Evolutionary conservation across 2,888 invertebrate genomes (phyloP).

Genomic region (Apoderus coryli): DNA sequence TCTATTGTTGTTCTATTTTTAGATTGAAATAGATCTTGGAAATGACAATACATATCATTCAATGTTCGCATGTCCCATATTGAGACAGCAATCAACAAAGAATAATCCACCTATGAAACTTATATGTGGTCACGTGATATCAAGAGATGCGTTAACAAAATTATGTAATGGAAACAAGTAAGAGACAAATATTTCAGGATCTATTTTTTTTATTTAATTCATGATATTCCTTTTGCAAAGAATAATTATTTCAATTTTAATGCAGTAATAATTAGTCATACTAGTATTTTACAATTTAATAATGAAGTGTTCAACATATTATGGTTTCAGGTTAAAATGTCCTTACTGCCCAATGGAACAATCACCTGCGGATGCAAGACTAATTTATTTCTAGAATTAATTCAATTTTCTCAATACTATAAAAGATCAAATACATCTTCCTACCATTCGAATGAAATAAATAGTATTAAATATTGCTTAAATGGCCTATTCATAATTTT

Average conservation of each 20-base stretch:
- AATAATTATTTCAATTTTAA: too few species aligned
- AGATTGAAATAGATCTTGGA: slow-evolving; percentile 94
- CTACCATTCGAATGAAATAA: too few species aligned
- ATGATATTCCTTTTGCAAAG: too few species aligned
- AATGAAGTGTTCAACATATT: slow-evolving; percentile 12
- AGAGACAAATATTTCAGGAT: slow-evolving; percentile 29
- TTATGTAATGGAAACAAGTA: slow-evolving; percentile 87
- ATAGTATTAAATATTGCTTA: too few species aligned
- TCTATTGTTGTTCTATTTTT: too few species aligned
- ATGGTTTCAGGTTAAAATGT: slow-evolving; percentile 81
- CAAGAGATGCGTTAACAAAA: slow-evolving; percentile 91
- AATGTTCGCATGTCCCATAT: slow-evolving; percentile 96
- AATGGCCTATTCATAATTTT: too few species aligned
- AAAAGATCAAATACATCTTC: too few species aligned
- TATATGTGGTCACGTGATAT: slow-evolving; percentile 96
- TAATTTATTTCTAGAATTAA: slow-evolving; percentile 89
- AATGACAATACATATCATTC: slow-evolving; percentile 88
- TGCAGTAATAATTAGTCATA: too few species aligned
- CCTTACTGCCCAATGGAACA: slow-evolving; percentile 98
- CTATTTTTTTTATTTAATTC: too few species aligned
- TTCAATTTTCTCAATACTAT: too few species aligned
- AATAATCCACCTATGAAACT: slow-evolving; percentile 95
- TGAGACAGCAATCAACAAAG: slow-evolving; percentile 91
- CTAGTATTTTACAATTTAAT: background rate
- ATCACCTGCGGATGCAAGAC: slow-evolving; percentile 78